Evolutionary conservation across 2,888 invertebrate genomes (phyloP).

Genomic region (Orthosia gothica): DNA sequence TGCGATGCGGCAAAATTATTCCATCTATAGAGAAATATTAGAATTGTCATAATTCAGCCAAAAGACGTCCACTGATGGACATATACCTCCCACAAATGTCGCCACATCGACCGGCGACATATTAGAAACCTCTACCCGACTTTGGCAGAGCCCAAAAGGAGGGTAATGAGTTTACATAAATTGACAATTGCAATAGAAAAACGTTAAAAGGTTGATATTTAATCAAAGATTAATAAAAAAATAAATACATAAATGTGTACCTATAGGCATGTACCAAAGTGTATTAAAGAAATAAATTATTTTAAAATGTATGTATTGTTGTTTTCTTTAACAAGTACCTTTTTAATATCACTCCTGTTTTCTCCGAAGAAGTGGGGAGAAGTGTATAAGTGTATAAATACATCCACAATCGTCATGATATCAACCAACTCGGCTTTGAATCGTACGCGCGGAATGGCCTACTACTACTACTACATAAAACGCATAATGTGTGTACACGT

Average conservation of each 20-base stretch:
- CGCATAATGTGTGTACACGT: too few species aligned
- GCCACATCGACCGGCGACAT: too few species aligned
- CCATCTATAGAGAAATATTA: neutral
- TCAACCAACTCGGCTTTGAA: neutral
- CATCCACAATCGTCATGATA: neutral
- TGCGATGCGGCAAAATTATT: neutral
- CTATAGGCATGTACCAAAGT: slow-evolving; percentile 78
- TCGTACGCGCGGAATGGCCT: too few species aligned
- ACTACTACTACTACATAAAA: too few species aligned
- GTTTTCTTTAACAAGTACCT: slow-evolving; percentile 18
- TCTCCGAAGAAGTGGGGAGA: too few species aligned
- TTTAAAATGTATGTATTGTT: slow-evolving; percentile 71
- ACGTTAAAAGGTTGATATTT: slow-evolving; percentile 53
- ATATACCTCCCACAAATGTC: too few species aligned
- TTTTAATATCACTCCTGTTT: neutral
- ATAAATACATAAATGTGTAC: slow-evolving; percentile 64
- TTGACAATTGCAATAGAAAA: slow-evolving; percentile 19
- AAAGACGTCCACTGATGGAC: too few species aligned
- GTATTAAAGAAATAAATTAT: slow-evolving; percentile 76
- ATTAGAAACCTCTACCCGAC: neutral
- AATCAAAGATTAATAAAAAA: slow-evolving; percentile 59
- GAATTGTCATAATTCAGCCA: neutral
- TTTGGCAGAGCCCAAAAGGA: neutral
- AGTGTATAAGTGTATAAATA: too few species aligned
- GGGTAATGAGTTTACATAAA: slow-evolving; percentile 5